A percentile compares a stretch with the other conserved stretches of the same genome.
Conservation (phyloP, 1,140 invertebrate genomes). For the Aphelenchoides besseyi region DNA sequence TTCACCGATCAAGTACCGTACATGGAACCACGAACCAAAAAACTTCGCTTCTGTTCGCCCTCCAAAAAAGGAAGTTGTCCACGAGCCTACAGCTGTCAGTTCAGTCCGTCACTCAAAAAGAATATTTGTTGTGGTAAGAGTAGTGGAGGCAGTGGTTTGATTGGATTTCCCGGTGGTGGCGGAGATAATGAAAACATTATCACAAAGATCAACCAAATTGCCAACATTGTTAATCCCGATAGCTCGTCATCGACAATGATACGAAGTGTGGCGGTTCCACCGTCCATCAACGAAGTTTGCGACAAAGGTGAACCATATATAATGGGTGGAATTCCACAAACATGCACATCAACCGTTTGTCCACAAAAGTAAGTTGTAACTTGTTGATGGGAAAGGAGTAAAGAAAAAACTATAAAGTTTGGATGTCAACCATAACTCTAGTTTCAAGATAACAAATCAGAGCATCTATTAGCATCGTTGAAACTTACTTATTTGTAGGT, state of each 20-base stretch:
- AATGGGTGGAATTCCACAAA: slow-evolving; percentile 54
- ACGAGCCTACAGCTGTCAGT: slow-evolving; percentile 49
- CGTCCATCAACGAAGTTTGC: slow-evolving; percentile 42
- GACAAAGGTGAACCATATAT: slow-evolving; percentile 54
- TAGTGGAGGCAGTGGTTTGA: not conserved
- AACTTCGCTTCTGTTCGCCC: slow-evolving; percentile 54
- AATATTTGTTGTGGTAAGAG: slow-evolving; percentile 58
- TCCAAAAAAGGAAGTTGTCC: slow-evolving; percentile 44
- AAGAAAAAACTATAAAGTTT: too few relatives aligned
- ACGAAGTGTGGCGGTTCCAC: not conserved
- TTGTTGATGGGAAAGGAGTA: too few relatives aligned
- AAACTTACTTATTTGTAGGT: slow-evolving; percentile 44
- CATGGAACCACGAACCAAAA: slow-evolving; percentile 46
- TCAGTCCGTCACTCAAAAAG: slow-evolving; percentile 44
- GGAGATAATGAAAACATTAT: not conserved
- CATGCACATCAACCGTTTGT: slow-evolving; percentile 52
- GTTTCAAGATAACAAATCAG: too few relatives aligned
- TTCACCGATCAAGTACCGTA: slow-evolving; percentile 52
- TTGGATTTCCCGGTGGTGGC: slow-evolving; percentile 4
- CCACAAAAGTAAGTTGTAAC: slow-evolving; percentile 27
- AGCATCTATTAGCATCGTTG: slow-evolving; percentile 18
- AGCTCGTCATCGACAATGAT: slow-evolving; percentile 12
- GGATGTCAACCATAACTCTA: too few relatives aligned
- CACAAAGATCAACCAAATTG: slow-evolving; percentile 17
- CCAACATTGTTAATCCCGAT: slow-evolving; percentile 20